Conservation (phyloP, 2,888 invertebrate species). For the Clepsis dumicolana region DNA sequence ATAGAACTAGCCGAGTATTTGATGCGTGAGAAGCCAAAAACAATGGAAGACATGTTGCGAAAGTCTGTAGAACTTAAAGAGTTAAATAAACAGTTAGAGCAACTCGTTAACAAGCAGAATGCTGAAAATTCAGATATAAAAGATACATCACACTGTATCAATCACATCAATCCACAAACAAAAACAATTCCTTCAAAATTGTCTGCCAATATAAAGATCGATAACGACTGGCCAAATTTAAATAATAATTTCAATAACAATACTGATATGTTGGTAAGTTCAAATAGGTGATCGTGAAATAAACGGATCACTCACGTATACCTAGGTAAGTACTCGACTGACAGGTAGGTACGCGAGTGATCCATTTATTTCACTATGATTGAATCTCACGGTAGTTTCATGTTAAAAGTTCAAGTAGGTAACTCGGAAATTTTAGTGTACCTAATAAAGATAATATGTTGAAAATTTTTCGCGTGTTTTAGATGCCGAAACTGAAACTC, state of each 20-base stretch:
- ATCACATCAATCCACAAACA: not conserved
- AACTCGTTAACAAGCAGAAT: constrained; percentile 42
- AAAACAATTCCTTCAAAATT: constrained; percentile 42
- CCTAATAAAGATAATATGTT: not conserved
- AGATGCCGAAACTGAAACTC: constrained; percentile 71
- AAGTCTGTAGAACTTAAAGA: constrained; percentile 53
- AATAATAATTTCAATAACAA: constrained; percentile 45
- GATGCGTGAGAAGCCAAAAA: constrained; percentile 59
- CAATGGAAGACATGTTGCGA: constrained; percentile 54
- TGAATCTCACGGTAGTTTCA: too few relatives aligned
- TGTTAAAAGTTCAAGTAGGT: too few relatives aligned
- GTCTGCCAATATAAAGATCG: constrained; percentile 32
- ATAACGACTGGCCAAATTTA: constrained; percentile 52
- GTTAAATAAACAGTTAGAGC: constrained; percentile 53
- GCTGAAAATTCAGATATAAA: not conserved
- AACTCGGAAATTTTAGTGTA: not conserved
- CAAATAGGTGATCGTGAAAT: not conserved
- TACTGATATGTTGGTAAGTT: constrained; percentile 46
- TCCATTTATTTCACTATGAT: too few relatives aligned
- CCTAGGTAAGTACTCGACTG: too few relatives aligned
- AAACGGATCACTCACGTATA: not conserved
- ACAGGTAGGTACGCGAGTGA: too few relatives aligned
- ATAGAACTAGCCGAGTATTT: constrained; percentile 68
- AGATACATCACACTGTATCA: constrained; percentile 20
- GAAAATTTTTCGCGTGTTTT: constrained; percentile 46